Conservation (phyloP, 2,113 vertebrate species). For the rabbit (Oryctolagus cuniculus) region DNA sequence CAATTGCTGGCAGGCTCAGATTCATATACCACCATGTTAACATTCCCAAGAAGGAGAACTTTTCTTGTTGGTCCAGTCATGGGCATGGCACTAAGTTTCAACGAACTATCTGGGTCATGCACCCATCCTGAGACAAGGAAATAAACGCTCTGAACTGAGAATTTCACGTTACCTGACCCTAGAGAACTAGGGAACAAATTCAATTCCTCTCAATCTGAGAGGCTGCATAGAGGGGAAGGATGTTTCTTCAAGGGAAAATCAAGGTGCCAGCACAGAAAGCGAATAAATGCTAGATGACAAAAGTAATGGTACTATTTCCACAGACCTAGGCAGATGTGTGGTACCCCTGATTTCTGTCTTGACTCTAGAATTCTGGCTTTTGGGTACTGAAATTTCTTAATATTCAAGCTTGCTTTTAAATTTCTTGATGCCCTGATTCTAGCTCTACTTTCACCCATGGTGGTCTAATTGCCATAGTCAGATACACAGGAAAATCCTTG, state of each 20-base stretch:
- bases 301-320: not conserved
- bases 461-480: not conserved
- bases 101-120: not conserved
- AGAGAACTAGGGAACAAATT: not conserved
- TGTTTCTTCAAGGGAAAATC: not conserved
- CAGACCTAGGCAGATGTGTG: not conserved
- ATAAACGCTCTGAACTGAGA: not conserved
- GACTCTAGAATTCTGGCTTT: not conserved
- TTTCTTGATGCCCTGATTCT: not conserved
- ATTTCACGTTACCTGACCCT: not conserved
- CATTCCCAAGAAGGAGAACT: not conserved
- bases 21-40: too few species aligned
- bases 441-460: not conserved
- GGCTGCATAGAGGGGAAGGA: not conserved
- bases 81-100: not conserved
- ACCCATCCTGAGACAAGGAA: not conserved
- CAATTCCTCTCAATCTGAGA: not conserved
- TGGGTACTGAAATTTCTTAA: not conserved
- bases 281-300: not conserved
- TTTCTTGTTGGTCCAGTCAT: not conserved
- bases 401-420: not conserved
- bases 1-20: not conserved
- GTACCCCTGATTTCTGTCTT: not conserved
- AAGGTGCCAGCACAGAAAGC: not conserved
- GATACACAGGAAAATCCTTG: not conserved